phyloP scores from a whole-genome alignment of 2,113 vertebrate species.

The Callaeas wilsoni region DNA sequence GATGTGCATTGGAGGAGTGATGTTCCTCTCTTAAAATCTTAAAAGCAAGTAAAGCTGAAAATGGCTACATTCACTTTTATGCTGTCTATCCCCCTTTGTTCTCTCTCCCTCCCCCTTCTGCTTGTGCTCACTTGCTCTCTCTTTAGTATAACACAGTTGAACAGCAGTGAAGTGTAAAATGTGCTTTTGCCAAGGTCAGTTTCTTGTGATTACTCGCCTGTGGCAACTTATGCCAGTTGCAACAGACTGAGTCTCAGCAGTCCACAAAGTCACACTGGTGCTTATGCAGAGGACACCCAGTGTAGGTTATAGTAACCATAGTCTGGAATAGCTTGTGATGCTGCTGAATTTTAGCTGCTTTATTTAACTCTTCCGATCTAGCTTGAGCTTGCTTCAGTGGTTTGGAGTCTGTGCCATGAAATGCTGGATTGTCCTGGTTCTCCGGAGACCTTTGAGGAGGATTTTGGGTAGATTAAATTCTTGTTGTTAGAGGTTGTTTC shows the following conservation, averaged over 20 bases:
- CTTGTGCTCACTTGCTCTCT: constrained; percentile 43
- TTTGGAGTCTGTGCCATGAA: background rate
- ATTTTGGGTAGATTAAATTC: background rate
- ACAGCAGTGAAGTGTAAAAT: constrained; percentile 69
- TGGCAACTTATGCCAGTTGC: constrained; percentile 70
- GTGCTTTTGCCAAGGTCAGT: constrained; percentile 76
- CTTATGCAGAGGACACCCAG: constrained; percentile 59
- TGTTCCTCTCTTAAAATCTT: background rate
- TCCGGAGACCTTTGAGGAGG: background rate
- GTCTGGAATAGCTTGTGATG: constrained; percentile 23
- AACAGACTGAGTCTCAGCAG: constrained; percentile 77
- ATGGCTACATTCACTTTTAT: background rate
- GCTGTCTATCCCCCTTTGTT: background rate
- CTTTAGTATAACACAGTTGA: constrained; percentile 57
- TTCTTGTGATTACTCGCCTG: constrained; percentile 68
- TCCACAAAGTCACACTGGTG: constrained; percentile 66
- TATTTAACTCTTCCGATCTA: background rate
- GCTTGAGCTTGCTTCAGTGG: background rate
- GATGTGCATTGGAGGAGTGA: background rate
- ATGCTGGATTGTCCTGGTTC: background rate
- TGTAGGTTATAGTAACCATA: constrained; percentile 40
- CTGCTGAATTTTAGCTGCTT: constrained; percentile 38
- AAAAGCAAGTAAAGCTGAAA: background rate
- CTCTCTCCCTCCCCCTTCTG: background rate
- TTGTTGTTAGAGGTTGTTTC: background rate